These are phyloP conservation scores for Clytia hemisphaerica DNA, from an alignment of 30 jellyfish, hydroid and myxozoan species.

Conservation along the genomic window DNA sequence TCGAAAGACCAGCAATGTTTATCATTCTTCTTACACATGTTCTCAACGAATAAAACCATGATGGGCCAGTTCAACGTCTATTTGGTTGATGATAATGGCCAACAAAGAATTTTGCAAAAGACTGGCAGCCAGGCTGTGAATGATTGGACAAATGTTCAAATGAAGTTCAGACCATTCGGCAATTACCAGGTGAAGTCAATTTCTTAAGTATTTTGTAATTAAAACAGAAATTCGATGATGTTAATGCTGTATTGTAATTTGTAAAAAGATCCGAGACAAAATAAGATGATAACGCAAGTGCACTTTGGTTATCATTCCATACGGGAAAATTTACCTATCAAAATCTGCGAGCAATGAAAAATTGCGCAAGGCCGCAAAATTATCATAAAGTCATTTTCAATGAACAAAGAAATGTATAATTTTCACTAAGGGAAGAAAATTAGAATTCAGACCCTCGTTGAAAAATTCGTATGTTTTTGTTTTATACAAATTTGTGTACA, in stretches of 20 bases:
- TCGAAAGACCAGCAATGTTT: slow-evolving; percentile 24
- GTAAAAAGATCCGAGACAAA: not conserved
- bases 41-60: slow-evolving; percentile 13
- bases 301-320: not conserved
- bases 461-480: not conserved
- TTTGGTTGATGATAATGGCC: slow-evolving; percentile 1
- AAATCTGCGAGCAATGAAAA: too few relatives aligned
- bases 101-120: not conserved
- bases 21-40: slow-evolving; percentile 73
- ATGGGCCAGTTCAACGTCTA: slow-evolving; percentile 70
- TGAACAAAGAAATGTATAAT: too few relatives aligned
- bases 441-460: too few relatives aligned
- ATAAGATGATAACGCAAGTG: not conserved
- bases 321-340: not conserved
- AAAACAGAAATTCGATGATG: too few relatives aligned
- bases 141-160: slow-evolving; percentile 39
- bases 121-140: not conserved
- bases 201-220: too few relatives aligned
- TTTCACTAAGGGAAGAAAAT: too few relatives aligned
- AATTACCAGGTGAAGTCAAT: slow-evolving; percentile 40
- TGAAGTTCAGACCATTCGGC: slow-evolving; percentile 17
- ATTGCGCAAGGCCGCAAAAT: too few relatives aligned
- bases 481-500: not conserved
- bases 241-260: too few relatives aligned
- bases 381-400: too few relatives aligned